These are phyloP conservation scores for Rhagoletis pomonella DNA, from an alignment of 1,140 invertebrate genomes.

Conservation along the genomic window DNA sequence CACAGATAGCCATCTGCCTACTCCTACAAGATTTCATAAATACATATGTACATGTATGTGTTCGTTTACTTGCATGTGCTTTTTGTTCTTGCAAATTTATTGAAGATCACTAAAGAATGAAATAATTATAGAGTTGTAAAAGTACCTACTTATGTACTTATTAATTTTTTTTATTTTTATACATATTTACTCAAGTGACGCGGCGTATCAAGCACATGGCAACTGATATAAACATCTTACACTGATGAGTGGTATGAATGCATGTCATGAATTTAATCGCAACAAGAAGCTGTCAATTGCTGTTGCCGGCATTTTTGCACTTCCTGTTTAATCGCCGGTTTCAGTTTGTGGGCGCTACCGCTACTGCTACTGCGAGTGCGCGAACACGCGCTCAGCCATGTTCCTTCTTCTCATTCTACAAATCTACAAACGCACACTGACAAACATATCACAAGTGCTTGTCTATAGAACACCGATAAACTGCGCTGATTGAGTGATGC, in stretches of 20 bases:
- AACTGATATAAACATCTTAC: neutral
- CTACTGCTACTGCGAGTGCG: neutral
- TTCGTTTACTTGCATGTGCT: too few relatives aligned
- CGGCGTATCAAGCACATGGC: conserved; percentile 1
- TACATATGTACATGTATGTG: neutral
- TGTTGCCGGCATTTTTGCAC: conserved; percentile 40
- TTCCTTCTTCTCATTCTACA: neutral
- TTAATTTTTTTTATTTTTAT: too few relatives aligned
- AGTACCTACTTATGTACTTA: neutral
- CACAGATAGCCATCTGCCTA: neutral
- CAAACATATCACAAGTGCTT: neutral
- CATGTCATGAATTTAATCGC: conserved; percentile 20
- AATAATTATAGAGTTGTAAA: neutral
- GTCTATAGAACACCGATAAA: neutral
- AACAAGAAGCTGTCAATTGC: conserved; percentile 29
- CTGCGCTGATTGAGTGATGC: neutral
- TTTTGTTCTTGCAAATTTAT: neutral
- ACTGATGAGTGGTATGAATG: conserved; percentile 30
- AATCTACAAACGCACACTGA: neutral
- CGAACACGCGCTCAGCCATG: neutral
- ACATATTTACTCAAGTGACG: neutral
- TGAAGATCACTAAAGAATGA: neutral
- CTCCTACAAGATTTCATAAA: neutral
- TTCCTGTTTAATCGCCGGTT: conserved; percentile 41
- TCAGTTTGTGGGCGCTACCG: conserved; percentile 12